These are phyloP conservation scores for Podargus strigoides DNA, from an alignment of 2,797 vertebrate species.

Conservation along the genomic window DNA sequence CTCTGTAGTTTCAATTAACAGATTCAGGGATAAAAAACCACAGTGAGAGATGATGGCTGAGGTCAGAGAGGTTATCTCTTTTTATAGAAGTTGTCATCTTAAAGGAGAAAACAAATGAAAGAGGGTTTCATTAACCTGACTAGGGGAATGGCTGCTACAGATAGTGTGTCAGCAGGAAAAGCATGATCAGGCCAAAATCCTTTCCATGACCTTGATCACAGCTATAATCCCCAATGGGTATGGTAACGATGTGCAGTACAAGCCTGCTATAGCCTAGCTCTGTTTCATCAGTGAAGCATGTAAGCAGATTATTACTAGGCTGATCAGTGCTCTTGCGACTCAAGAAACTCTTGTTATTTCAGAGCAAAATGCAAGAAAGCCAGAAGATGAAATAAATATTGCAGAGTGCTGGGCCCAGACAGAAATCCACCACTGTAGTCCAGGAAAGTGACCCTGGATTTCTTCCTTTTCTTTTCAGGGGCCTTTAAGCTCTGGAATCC, in stretches of 20 bases:
- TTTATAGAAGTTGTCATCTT: not conserved
- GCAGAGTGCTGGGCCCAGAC: not conserved
- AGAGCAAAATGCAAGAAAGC: not conserved
- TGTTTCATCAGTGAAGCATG: not conserved
- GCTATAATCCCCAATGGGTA: not conserved
- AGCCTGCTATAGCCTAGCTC: not conserved
- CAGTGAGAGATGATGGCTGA: not conserved
- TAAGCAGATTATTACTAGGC: slow-evolving; percentile 16
- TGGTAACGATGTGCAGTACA: not conserved
- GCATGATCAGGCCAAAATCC: not conserved
- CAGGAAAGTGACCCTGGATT: not conserved
- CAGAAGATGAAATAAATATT: not conserved
- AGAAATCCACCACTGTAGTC: not conserved
- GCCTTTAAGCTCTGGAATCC: not conserved
- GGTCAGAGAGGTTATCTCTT: slow-evolving; percentile 21
- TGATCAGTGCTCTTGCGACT: not conserved
- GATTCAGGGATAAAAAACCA: not conserved
- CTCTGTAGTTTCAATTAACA: slow-evolving; percentile 21
- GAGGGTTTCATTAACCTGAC: not conserved
- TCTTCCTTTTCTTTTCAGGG: not conserved
- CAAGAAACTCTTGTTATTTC: not conserved
- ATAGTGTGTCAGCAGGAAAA: not conserved
- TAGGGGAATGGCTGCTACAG: not conserved
- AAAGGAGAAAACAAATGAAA: slow-evolving; percentile 3
- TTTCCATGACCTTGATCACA: not conserved